Evolutionary conservation across 2,113 vertebrate species (phyloP).

Genomic region (Sminthopsis crassicaudata): DNA sequence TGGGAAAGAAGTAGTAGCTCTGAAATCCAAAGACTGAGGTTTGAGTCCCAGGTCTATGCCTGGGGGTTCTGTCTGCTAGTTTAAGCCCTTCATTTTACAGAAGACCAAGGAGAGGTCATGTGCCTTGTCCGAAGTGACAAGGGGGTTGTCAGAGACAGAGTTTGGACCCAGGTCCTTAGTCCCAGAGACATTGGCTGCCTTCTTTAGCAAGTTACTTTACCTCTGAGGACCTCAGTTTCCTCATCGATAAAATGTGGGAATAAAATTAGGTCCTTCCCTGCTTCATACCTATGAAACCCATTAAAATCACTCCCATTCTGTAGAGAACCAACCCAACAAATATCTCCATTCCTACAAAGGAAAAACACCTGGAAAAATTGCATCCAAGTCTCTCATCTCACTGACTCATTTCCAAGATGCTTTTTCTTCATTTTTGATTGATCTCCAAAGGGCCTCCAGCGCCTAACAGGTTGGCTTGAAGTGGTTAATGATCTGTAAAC

Average conservation of each 20-base stretch:
- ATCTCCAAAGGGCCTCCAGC: not conserved
- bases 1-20: not conserved
- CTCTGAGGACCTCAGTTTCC: not conserved
- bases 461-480: slow-evolving; percentile 13
- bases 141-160: not conserved
- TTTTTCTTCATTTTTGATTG: slow-evolving; percentile 10
- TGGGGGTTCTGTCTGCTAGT: not conserved
- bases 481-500: not conserved
- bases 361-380: not conserved
- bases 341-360: not conserved
- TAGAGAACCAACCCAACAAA: not conserved
- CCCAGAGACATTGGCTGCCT: not conserved
- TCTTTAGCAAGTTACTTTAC: not conserved
- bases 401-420: slow-evolving; percentile 5
- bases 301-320: not conserved
- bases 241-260: not conserved
- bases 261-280: not conserved
- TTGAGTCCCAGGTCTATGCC: not conserved
- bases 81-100: not conserved
- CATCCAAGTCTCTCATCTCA: not conserved
- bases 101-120: not conserved
- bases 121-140: not conserved
- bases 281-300: not conserved
- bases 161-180: not conserved
- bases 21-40: not conserved